Conservation (phyloP, 2,888 invertebrate genomes). For the Pandemis corylana region DNA sequence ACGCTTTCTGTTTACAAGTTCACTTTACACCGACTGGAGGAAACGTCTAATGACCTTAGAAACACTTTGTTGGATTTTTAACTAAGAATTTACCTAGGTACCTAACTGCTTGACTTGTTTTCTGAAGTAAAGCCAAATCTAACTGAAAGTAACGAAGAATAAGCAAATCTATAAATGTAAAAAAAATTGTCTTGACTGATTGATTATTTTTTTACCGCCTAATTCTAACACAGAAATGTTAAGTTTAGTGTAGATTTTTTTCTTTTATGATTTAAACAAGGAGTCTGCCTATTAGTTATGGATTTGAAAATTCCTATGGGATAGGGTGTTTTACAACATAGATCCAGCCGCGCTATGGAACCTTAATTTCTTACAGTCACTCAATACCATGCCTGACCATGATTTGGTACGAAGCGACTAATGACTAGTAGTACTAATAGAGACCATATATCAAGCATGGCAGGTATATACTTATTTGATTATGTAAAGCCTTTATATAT, state of each 20-base stretch:
- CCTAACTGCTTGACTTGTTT: background rate
- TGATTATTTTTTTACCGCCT: no score
- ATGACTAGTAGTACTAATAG: no score
- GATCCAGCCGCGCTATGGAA: background rate
- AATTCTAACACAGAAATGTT: no score
- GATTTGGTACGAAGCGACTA: background rate
- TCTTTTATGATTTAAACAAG: background rate
- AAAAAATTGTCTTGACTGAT: background rate
- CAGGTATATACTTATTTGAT: background rate
- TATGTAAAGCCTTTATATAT: no score
- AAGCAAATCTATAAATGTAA: background rate
- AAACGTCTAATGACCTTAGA: slow-evolving; percentile 11
- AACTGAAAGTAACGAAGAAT: background rate
- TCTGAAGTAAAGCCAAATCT: background rate
- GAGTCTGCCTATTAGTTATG: background rate
- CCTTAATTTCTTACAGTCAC: background rate
- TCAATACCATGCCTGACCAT: background rate
- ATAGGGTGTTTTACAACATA: no score
- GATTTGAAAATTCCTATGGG: no score
- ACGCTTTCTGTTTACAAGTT: slow-evolving; percentile 43
- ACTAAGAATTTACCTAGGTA: background rate
- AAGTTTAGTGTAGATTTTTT: background rate
- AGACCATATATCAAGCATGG: no score
- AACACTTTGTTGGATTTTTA: background rate
- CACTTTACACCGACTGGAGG: slow-evolving; percentile 21